A percentile compares a stretch with the other conserved stretches of the same genome.
Evolutionary conservation across 1,140 invertebrate species (phyloP).

Genomic region (Physella acuta): DNA sequence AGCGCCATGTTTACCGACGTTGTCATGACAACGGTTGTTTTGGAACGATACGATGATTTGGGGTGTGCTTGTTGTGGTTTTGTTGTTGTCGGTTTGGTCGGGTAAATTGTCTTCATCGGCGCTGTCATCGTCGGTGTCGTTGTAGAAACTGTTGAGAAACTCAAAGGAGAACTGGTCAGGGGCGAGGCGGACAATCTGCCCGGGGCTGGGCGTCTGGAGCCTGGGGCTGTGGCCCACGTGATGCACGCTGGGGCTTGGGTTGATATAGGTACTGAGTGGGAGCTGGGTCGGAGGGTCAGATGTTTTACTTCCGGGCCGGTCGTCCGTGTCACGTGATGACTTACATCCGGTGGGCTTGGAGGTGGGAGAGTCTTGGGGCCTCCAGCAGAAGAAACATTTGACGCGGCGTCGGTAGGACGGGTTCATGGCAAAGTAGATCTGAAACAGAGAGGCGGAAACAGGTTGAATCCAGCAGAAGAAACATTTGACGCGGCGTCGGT

Average conservation of each 20-base stretch:
- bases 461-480: not conserved
- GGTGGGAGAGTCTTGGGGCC: not conserved
- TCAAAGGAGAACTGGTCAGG: too few species aligned
- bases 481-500: not conserved
- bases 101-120: too few species aligned
- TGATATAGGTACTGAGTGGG: not conserved
- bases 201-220: too few species aligned
- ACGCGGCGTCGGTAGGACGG: constrained; percentile 2
- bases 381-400: not conserved
- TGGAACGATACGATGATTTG: too few species aligned
- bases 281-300: not conserved
- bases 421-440: constrained; percentile 15
- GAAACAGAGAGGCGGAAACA: not conserved
- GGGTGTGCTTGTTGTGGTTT: too few species aligned
- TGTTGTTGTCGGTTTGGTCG: too few species aligned
- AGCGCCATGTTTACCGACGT: too few species aligned
- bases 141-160: too few species aligned
- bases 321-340: not conserved
- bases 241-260: not conserved
- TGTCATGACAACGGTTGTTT: too few species aligned
- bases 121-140: too few species aligned
- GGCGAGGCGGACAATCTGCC: too few species aligned
- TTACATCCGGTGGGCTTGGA: not conserved
- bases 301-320: not conserved
- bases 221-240: not conserved